Evolutionary conservation across 2,797 vertebrate genomes (phyloP), one percentile per base, ranked within the genome.

Genomic region (Ceyx erithaca): DNA sequence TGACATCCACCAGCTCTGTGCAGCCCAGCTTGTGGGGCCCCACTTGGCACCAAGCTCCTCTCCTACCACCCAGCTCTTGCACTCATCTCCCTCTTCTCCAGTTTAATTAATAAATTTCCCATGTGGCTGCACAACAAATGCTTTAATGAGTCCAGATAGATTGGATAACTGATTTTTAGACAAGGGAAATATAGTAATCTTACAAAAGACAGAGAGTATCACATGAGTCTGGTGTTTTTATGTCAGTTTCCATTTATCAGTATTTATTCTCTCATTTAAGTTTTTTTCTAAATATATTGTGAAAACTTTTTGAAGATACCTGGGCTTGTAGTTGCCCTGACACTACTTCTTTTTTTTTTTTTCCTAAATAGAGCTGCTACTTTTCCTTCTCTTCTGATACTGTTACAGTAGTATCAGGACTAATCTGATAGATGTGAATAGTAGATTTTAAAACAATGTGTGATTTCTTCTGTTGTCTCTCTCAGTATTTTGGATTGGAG

Each of bases 91-190:
- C 92, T 87, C 70, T 89, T 89, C 92, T 93, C 85, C 85, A 3
- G 13, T 88, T 96, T 96, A 96, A 95, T 96, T 96, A 95, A 94
- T 75, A 95, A 70, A 89, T 96, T 92, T 96, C 95, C 95, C 94
- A 86, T 70, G 94, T 94, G 94, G 70, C 73, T 76, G 48, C 80
- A 86, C 83, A 94, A 89, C 20, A 95, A 95, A 92, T 88, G 92
- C 73, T 89, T 83, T 96, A 95, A 93, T 96, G 92, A 95, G 82
- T 89, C 93, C 94, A 91, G 94, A 93, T 89, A 94, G 89, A 92
- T 45, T 83, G 76, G 89, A 83, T 85, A 93, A 89, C 70, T 87
- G 82, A 87, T 79, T 95, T 94, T 95, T 81, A 95, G 93, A 41
- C 95, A 95, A 89, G 94, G 95, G 94, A 95, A 95, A 95, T 95